Base-by-base conservation (phyloP, 2,888 invertebrate species). In the Luperina testacea region DNA sequence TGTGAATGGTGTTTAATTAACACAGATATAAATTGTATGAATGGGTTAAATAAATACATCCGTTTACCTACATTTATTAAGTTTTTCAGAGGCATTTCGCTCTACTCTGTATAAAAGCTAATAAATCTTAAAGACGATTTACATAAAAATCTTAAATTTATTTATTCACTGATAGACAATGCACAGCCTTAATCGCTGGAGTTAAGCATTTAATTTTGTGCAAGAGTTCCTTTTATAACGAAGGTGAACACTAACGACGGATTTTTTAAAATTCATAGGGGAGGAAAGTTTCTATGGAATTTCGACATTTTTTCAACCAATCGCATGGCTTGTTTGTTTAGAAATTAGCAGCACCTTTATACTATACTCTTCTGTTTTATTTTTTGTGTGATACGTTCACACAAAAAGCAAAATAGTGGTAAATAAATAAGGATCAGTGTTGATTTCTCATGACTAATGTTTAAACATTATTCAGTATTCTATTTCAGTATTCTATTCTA, bases 1-100 rank as follows among this genome's bases (percentile, higher is more conserved):
- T 87, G 27, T 69, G 67, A 84, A 84, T 59, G 20, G 65, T 67
- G 51, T 84, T 73, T 84, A 87, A 84, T 84, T 87, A 79, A 84
- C 87, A 87, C 59, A 17, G 65, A 67, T 65, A 59, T 51, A 59
- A 53, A 27, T 17, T 20, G 59, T 68, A 68, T 68, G n/a, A 84
- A 64, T 61, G 13, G 85, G 74, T 61, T 81, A 81, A 63, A 70
- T 17, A 71, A 77, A 73, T 73, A 82, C 48, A 38, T 51, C 57
- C n/a, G 72, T 32, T 72, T 63, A 38, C 53, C 20, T 32, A 42
- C 42, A 70, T 57, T 57, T n/a, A n/a, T 38, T 7, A 27, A 27
- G 45, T 24, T 32, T 70, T 17, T 59, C 32, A 48, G 3, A 80
- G 15, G 11, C 5, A 15, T 45, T 2, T 4, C n/a, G 15, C 0